Base-by-base conservation (phyloP, 2,797 vertebrate species). In the Orestias chungarensis region DNA sequence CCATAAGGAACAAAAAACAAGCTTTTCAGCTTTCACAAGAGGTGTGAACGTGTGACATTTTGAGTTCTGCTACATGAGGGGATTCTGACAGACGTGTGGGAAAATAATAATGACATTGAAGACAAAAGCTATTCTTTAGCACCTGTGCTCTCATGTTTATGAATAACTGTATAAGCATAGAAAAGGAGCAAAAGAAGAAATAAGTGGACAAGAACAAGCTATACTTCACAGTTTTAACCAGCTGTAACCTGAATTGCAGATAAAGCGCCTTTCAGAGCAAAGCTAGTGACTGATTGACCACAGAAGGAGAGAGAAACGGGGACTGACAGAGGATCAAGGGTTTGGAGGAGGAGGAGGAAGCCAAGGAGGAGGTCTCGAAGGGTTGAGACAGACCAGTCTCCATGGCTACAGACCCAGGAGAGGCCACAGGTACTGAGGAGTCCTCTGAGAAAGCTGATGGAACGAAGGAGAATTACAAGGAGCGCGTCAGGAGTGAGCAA, bases 381-480 rank as follows among this genome's bases (percentile, higher is more conserved):
- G 75, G 78, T 82, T 83, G 83, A 88, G 78, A 90, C 80, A 85
- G 81, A 80, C 75, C 84, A 78, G 83, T 90, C 76, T 82, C 89
- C 79, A 97, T 98, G 97, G 97, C 96, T 85, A 98, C 96, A 23
- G 97, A 98, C 91, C 95, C 96, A 20, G 96, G 96, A 87, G 97
- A 97, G 83, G 95, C 96, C 79, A 93, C 96, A 47, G 94, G 94
- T 90, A 96, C 96, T 0, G 96, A 96, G 85, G 96, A 97, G 73
- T 93, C 96, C 80, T 94, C 96, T 2, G 96, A 97, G 87, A 96
- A 97, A 95, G 93, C 96, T 93, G 95, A 96, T 96, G 95, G 94
- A 87, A 92, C 94, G 87, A 94, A 92, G 84, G 90, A 93, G 82
- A 90, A 87, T 86, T 90, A 89, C 73, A 64, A 81, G 0, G 90